These are phyloP conservation scores for Hydrotaea diabolus DNA, from an alignment of 2,888 invertebrate genomes.

Conservation along the genomic window DNA sequence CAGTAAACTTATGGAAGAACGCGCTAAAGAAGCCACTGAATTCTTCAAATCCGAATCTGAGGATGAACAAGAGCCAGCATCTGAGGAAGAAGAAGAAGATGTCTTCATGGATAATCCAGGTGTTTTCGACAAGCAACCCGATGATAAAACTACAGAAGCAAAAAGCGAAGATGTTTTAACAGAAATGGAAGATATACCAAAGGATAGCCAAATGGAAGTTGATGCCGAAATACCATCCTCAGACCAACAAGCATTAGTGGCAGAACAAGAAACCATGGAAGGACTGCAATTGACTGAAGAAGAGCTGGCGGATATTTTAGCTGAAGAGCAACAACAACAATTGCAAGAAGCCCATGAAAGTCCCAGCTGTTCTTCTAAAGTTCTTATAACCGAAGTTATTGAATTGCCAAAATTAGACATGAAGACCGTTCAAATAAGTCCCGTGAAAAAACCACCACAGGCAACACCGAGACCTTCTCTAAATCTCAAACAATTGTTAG, in stretches of 20 bases:
- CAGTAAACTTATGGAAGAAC: conserved; percentile 86
- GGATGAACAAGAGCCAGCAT: conserved; percentile 69
- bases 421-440: conserved; percentile 70
- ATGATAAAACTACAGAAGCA: too few relatives aligned
- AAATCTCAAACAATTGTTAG: conserved; percentile 71
- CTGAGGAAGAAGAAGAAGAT: conserved; percentile 66
- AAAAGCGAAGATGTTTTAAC: background rate
- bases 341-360: conserved; percentile 33
- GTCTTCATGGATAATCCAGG: conserved; percentile 60
- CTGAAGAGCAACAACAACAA: conserved; percentile 19
- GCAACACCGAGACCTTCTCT: conserved; percentile 68
- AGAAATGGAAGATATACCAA: background rate
- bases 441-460: conserved; percentile 45
- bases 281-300: conserved; percentile 49
- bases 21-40: conserved; percentile 87
- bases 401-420: conserved; percentile 75
- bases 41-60: conserved; percentile 87
- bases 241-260: background rate
- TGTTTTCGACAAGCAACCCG: conserved; percentile 19
- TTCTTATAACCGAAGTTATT: conserved; percentile 69
- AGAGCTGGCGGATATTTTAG: conserved; percentile 47
- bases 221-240: background rate
- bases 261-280: conserved; percentile 35
- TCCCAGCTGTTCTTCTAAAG: conserved; percentile 41
- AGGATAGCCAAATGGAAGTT: conserved; percentile 31